A percentile compares a stretch with the other conserved stretches of the same genome.
These are phyloP conservation scores for Metaphire vulgaris DNA, from an alignment of 1,140 invertebrate genomes.

Conservation along the genomic window DNA sequence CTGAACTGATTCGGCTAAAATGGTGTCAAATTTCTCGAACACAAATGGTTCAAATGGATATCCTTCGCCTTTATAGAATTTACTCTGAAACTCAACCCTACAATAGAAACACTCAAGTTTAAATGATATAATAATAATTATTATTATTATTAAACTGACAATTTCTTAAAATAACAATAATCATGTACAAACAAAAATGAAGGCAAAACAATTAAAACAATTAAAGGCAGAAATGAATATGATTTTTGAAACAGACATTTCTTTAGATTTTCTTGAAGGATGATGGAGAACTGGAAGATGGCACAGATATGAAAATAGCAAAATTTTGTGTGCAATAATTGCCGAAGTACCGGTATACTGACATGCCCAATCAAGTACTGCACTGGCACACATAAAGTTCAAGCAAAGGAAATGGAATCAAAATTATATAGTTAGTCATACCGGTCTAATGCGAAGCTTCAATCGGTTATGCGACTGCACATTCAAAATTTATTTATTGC, in stretches of 20 bases:
- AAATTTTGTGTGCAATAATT: too few relatives aligned
- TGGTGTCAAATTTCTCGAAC: constrained; percentile 49
- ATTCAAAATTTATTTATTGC: too few relatives aligned
- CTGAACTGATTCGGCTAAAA: background rate
- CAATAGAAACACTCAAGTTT: background rate
- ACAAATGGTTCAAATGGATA: constrained; percentile 8
- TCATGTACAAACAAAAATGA: background rate
- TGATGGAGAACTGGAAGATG: background rate
- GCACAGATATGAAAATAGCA: background rate
- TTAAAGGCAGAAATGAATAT: background rate
- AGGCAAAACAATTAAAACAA: background rate
- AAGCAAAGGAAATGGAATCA: too few relatives aligned
- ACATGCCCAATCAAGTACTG: too few relatives aligned
- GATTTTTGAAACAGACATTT: too few relatives aligned
- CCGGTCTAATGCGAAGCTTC: too few relatives aligned
- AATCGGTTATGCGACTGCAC: too few relatives aligned
- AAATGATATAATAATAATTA: background rate
- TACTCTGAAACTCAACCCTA: constrained; percentile 17
- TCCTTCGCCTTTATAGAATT: constrained; percentile 13
- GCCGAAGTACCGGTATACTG: too few relatives aligned
- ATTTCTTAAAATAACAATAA: background rate
- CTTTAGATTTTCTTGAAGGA: background rate
- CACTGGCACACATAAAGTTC: too few relatives aligned
- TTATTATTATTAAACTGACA: background rate
- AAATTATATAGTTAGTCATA: too few relatives aligned